Base-by-base conservation (phyloP, 2,888 invertebrate genomes). In the Polietes domitor region DNA sequence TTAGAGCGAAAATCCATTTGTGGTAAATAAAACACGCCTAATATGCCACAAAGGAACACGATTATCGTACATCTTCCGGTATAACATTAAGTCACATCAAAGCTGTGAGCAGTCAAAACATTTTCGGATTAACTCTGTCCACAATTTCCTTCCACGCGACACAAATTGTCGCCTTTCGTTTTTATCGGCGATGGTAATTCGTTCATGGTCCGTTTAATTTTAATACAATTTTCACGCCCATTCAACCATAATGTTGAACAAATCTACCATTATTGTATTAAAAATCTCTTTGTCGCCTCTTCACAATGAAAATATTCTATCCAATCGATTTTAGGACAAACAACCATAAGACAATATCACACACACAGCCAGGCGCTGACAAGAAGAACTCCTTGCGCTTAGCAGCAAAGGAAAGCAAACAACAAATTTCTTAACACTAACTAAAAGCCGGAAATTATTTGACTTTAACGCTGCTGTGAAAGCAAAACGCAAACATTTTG, bases 211-310 rank as follows among this genome's bases (percentile, higher is more conserved):
- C 68, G 68, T 77, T 82, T 50, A 73, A 74, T 58, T 77, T 77
- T 74, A 28, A 77, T 77, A 82, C 73, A 68, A 82, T 41, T 77
- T 77, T 41, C 41, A 61, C 61, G 68, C 37, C 73, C 50, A 68
- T 47, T 74, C 58, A 77, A 24, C 58, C 68, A 37, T 74, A 19
- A 43, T 61, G 77, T 68, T 47, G 10, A 28, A 43, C 55, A 47
- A 58, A 73, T 50, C 37, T 58, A 21, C 10, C 24, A 12, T 41
- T 43, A 47, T 43, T 63, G 58, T 28, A 73, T n/a, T n/a, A 7
- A 9, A 58, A 74, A 47, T 26, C 24, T 43, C 68, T 41, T 32
- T 28, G 43, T 17, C 61, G 41, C 53, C 24, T 19, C 19, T 26
- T 47, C 24, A 21, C 24, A 24, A 65, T 21, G 12, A 7, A 65